phyloP scores from a whole-genome alignment of 2,888 invertebrate genomes.

The Drosophila hamatofila region DNA sequence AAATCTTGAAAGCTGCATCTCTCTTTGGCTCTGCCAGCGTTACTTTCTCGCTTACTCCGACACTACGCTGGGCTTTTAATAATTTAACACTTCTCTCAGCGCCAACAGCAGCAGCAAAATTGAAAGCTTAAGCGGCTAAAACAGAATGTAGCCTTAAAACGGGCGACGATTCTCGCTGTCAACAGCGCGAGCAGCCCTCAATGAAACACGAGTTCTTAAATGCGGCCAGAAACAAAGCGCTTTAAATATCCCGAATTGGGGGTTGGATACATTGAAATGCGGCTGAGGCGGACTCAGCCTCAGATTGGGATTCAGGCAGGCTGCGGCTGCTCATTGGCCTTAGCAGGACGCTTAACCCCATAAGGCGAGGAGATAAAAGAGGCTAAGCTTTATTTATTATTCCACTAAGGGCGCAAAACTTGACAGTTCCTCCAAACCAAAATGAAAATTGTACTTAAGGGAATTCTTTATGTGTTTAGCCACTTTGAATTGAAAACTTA shows the following conservation, averaged over 20 bases:
- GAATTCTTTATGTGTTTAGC: slow-evolving; percentile 8
- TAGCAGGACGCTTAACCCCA: slow-evolving; percentile 63
- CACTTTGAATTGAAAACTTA: slow-evolving; percentile 8
- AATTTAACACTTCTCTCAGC: slow-evolving; percentile 58
- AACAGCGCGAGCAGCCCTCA: slow-evolving; percentile 18
- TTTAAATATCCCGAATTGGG: slow-evolving; percentile 52
- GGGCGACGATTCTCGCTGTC: slow-evolving; percentile 38
- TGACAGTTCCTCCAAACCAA: slow-evolving; percentile 6
- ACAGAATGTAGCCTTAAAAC: slow-evolving; percentile 31
- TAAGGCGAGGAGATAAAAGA: slow-evolving; percentile 49
- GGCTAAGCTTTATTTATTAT: slow-evolving; percentile 75
- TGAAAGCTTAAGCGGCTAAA: slow-evolving; percentile 65
- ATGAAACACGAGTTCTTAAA: slow-evolving; percentile 24
- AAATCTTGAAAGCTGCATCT: slow-evolving; percentile 32
- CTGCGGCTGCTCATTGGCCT: slow-evolving; percentile 55
- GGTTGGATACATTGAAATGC: slow-evolving; percentile 23
- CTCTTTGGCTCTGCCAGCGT: background rate
- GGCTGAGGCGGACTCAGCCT: slow-evolving; percentile 13
- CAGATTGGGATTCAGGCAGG: background rate
- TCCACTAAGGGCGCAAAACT: slow-evolving; percentile 16
- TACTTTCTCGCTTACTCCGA: slow-evolving; percentile 9
- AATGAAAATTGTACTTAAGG: slow-evolving; percentile 14
- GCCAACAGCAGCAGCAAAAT: slow-evolving; percentile 44
- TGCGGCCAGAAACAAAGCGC: slow-evolving; percentile 47
- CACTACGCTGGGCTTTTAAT: slow-evolving; percentile 52